phyloP scores from a whole-genome alignment of 2,113 vertebrate species.

The Cinclus cinclus region DNA sequence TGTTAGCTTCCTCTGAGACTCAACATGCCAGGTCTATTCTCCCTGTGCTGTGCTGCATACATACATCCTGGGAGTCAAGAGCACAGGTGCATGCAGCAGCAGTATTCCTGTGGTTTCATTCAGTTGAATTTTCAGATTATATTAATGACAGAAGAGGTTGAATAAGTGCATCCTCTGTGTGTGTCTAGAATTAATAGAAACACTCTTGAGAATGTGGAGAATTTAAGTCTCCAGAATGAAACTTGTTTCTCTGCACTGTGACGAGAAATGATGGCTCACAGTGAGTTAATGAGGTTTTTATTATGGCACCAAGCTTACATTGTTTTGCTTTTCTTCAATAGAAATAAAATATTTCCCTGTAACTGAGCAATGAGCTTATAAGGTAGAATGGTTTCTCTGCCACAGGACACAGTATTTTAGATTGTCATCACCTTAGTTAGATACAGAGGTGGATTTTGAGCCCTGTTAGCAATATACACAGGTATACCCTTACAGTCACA shows the following conservation, averaged over 20 bases:
- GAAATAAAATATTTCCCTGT: not conserved
- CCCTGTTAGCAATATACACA: not conserved
- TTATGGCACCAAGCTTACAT: not conserved
- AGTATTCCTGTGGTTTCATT: not conserved
- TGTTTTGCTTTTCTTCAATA: not conserved
- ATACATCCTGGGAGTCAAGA: not conserved
- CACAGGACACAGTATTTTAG: not conserved
- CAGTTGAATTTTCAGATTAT: not conserved
- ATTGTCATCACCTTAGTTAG: not conserved
- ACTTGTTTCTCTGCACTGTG: not conserved
- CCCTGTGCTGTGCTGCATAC: not conserved
- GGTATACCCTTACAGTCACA: not conserved
- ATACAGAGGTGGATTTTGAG: not conserved
- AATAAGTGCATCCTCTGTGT: not conserved
- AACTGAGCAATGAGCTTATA: not conserved
- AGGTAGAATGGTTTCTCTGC: not conserved
- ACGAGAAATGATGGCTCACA: not conserved
- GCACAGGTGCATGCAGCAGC: not conserved
- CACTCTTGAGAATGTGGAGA: not conserved
- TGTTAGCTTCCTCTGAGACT: not conserved
- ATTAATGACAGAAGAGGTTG: not conserved
- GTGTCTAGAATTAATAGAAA: not conserved
- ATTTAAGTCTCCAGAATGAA: not conserved
- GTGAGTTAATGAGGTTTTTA: not conserved
- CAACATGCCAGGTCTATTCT: accelerated